Conservation (phyloP, 2,888 invertebrate species). For the Neoscelio sp. region DNA sequence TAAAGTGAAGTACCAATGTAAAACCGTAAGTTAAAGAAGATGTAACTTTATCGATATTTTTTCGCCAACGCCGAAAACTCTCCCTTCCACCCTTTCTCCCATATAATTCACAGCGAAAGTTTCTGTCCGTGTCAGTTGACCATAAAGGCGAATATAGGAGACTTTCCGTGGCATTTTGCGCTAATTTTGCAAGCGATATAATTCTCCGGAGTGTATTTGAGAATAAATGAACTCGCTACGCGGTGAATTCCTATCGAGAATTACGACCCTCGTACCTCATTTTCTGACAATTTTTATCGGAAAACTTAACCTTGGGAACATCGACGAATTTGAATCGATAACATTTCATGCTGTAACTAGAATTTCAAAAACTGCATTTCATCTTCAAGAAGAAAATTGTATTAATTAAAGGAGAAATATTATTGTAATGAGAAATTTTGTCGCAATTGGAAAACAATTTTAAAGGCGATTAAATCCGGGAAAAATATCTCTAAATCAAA, state of each 20-base stretch:
- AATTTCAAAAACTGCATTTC: no score
- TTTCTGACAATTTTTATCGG: conserved; percentile 32
- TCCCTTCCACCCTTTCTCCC: conserved; percentile 28
- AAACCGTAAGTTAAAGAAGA: conserved; percentile 50
- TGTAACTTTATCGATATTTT: conserved; percentile 56
- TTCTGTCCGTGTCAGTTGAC: conserved; percentile 61
- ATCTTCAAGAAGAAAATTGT: no score
- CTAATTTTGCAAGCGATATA: conserved; percentile 60
- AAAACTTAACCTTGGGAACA: conserved; percentile 14
- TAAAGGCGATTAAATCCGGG: no score
- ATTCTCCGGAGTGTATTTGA: conserved; percentile 51
- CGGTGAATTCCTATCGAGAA: conserved; percentile 41
- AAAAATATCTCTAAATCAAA: no score
- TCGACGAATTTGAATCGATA: background rate
- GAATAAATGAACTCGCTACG: conserved; percentile 50
- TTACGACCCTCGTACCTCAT: conserved; percentile 22
- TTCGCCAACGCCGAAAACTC: conserved; percentile 10
- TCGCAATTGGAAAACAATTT: no score
- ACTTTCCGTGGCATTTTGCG: conserved; percentile 39
- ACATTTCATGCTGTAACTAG: no score
- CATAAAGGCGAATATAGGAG: conserved; percentile 48
- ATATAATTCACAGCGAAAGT: conserved; percentile 53
- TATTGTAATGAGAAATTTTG: no score
- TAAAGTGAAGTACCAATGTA: conserved; percentile 24
- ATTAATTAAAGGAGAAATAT: no score